Conservation (phyloP, 2,797 vertebrate genomes). For the Loris lydekkerianus region DNA sequence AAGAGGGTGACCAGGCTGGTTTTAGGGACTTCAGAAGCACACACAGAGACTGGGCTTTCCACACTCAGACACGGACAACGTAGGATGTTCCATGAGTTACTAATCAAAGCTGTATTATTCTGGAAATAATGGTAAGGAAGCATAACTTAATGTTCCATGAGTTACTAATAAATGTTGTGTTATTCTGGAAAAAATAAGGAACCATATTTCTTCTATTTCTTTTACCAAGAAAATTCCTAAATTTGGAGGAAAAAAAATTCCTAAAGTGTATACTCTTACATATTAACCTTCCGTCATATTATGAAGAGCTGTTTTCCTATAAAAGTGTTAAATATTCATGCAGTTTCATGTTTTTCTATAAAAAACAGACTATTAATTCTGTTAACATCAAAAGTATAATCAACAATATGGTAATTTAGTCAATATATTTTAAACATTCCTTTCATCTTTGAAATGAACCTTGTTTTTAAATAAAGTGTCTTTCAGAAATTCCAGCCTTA, state of each 20-base stretch:
- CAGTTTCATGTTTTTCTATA: neutral
- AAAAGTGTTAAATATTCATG: neutral
- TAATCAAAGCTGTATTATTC: neutral
- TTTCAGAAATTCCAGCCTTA: slow-evolving; percentile 19
- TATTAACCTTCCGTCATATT: neutral
- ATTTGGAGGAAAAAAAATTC: neutral
- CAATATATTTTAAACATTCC: neutral
- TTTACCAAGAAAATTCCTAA: slow-evolving; percentile 7
- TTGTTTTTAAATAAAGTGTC: neutral
- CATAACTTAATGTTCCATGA: neutral
- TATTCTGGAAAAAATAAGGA: neutral
- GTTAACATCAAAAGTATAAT: neutral
- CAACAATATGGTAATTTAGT: neutral
- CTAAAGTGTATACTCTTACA: neutral
- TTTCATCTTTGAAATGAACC: neutral
- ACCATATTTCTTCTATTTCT: neutral
- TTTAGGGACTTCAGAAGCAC: neutral
- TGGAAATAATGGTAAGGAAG: neutral
- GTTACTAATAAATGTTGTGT: neutral
- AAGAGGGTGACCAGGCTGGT: neutral
- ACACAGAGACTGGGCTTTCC: neutral
- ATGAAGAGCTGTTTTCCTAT: neutral
- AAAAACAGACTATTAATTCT: neutral
- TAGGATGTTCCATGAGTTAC: neutral
- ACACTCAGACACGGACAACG: neutral